phyloP scores from a whole-genome alignment of 2,797 vertebrate species.

The Linurgus olivaceus region DNA sequence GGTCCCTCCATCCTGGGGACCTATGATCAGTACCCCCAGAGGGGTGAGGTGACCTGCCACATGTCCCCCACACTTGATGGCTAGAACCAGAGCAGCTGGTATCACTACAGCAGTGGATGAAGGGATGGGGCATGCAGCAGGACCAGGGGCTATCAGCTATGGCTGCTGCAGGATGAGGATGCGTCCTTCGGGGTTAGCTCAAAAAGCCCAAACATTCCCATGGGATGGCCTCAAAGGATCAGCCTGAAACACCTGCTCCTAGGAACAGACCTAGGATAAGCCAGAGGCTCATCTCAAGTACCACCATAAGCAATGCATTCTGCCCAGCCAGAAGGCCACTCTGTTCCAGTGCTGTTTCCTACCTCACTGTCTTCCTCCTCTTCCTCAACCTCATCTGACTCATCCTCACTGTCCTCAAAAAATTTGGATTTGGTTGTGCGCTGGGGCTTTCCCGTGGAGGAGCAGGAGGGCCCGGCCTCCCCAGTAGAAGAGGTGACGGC shows the following conservation, averaged over 20 bases:
- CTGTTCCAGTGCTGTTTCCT: slow-evolving; percentile 63
- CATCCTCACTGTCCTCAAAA: slow-evolving; percentile 96
- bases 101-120: background rate
- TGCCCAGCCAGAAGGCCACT: slow-evolving; percentile 51
- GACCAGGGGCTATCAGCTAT: background rate
- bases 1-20: background rate
- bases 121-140: slow-evolving; percentile 2
- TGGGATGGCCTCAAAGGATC: background rate
- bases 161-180: background rate
- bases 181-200: background rate
- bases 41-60: background rate
- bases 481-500: slow-evolving; percentile 78
- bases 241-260: slow-evolving; percentile 14
- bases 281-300: background rate
- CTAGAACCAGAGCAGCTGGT: background rate
- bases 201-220: background rate
- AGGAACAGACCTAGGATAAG: slow-evolving; percentile 29
- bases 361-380: slow-evolving; percentile 86
- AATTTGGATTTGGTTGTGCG: slow-evolving; percentile 92
- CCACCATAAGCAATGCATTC: slow-evolving; percentile 25
- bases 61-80: background rate
- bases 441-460: slow-evolving; percentile 84
- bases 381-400: slow-evolving; percentile 92
- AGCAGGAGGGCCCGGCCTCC: slow-evolving; percentile 95
- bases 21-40: background rate